phyloP scores from a whole-genome alignment of 2,888 invertebrate species.

The Bembecia ichneumoniformis region DNA sequence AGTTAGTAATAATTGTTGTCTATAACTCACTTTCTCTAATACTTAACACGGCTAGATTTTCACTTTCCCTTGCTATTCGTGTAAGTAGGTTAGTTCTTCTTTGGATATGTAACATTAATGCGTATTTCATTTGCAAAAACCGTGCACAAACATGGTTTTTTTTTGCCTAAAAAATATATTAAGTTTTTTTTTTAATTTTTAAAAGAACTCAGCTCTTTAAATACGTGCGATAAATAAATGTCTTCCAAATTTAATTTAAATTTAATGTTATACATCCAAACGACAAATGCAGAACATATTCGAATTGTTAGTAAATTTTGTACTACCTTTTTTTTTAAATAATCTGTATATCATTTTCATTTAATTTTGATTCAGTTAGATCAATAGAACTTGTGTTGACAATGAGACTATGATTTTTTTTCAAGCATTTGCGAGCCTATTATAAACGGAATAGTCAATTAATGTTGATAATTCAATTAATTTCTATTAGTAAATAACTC shows the following conservation, averaged over 20 bases:
- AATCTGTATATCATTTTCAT: too few species aligned
- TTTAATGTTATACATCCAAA: background rate
- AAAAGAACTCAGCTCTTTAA: too few species aligned
- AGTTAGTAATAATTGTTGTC: constrained; percentile 12
- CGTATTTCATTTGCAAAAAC: too few species aligned
- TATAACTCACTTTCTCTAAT: constrained; percentile 14
- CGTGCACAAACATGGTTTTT: too few species aligned
- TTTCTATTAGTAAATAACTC: too few species aligned
- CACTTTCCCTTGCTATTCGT: constrained; percentile 15
- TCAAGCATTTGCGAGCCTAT: background rate
- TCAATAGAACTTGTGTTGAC: too few species aligned
- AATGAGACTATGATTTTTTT: too few species aligned
- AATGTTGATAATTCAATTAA: background rate
- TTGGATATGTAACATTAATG: constrained; percentile 2
- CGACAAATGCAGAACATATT: background rate
- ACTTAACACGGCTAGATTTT: constrained; percentile 22
- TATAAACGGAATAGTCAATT: constrained; percentile 20
- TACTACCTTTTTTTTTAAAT: background rate
- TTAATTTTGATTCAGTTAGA: too few species aligned
- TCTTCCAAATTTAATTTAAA: too few species aligned
- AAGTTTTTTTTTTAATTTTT: too few species aligned
- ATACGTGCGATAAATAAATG: too few species aligned
- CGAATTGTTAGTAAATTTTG: background rate
- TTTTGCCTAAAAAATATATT: too few species aligned
- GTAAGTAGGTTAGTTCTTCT: constrained; percentile 11